phyloP scores from a whole-genome alignment of 2,888 invertebrate species.

The Rotaria socialis region DNA sequence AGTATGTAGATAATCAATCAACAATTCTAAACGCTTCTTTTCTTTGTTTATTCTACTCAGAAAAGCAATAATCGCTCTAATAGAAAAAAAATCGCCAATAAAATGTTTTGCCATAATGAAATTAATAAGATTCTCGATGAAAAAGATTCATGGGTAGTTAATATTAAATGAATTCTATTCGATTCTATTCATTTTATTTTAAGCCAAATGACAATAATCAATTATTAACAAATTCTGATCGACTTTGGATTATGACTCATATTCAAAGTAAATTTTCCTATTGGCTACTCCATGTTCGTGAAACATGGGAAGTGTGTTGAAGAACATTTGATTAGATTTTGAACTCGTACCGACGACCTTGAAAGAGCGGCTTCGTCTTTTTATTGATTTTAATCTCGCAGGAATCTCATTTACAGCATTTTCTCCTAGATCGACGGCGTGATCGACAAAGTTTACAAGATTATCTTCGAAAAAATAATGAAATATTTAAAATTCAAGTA shows the following conservation, averaged over 20 bases:
- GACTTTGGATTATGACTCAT: slow-evolving; percentile 3
- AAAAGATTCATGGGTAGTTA: background rate
- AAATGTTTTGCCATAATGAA: too few relatives aligned
- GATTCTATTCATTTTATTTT: background rate
- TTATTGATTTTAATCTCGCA: too few relatives aligned
- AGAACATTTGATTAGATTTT: too few relatives aligned
- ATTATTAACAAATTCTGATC: background rate
- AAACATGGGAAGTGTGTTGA: too few relatives aligned
- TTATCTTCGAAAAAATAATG: slow-evolving; percentile 31
- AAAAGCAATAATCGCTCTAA: background rate
- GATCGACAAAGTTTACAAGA: slow-evolving; percentile 10
- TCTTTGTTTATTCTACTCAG: background rate
- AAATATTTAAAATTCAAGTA: slow-evolving; percentile 32
- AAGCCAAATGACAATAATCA: background rate
- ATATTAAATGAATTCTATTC: background rate
- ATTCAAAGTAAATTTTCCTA: background rate
- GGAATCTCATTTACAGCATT: too few relatives aligned
- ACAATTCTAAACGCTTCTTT: background rate
- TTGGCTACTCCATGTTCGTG: too few relatives aligned
- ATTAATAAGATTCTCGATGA: background rate
- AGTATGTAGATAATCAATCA: background rate
- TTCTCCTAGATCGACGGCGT: background rate
- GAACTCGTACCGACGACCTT: too few relatives aligned
- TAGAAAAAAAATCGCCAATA: background rate
- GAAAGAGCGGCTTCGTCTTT: too few relatives aligned